Evolutionary conservation across 2,797 vertebrate species (phyloP).

Genomic region (Taeniopygia guttata): DNA sequence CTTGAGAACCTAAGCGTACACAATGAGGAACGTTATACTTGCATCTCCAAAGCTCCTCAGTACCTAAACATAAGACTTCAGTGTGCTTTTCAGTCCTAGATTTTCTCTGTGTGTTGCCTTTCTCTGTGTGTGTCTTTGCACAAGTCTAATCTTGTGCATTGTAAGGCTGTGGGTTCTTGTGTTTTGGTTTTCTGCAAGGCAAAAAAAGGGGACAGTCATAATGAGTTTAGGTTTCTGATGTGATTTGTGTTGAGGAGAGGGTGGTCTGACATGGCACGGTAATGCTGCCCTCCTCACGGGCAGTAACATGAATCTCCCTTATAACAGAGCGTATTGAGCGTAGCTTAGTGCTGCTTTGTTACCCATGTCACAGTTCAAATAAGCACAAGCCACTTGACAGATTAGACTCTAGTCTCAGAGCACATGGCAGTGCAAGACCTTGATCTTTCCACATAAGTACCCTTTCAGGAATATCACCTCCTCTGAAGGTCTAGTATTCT

Average conservation of each 20-base stretch:
- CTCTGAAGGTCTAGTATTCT: constrained; percentile 6
- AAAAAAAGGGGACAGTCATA: background rate
- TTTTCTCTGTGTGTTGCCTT: background rate
- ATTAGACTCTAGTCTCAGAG: background rate
- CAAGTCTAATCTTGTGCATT: background rate
- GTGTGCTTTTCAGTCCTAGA: background rate
- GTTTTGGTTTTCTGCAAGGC: background rate
- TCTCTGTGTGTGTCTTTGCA: background rate
- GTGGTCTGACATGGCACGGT: background rate
- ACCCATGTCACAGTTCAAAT: constrained; percentile 39
- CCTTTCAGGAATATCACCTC: constrained; percentile 6
- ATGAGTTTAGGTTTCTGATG: background rate
- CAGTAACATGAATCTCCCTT: constrained; percentile 5
- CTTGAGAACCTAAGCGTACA: constrained; percentile 29
- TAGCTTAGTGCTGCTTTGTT: constrained; percentile 59
- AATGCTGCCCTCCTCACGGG: background rate
- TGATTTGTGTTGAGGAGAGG: background rate
- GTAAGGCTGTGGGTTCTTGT: background rate
- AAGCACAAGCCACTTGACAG: constrained; percentile 56
- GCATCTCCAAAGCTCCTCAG: constrained; percentile 30
- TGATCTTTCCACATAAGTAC: constrained; percentile 20
- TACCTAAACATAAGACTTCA: background rate
- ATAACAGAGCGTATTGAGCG: background rate
- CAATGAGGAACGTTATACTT: constrained; percentile 36
- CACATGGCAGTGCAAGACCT: constrained; percentile 3